phyloP scores from a whole-genome alignment of 2,888 invertebrate species.

The Stegophylla sp. region DNA sequence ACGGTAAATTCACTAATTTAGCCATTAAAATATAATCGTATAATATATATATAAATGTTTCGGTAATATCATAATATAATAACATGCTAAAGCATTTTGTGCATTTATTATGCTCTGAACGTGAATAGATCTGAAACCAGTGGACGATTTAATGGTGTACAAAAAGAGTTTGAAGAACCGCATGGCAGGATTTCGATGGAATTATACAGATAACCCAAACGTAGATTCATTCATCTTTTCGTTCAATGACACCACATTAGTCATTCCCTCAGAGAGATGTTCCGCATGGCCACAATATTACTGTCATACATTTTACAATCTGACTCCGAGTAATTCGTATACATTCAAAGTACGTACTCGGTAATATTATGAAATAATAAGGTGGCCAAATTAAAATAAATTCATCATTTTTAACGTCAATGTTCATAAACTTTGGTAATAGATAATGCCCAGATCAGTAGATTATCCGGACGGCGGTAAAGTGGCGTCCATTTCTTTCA shows the following conservation, averaged over 20 bases:
- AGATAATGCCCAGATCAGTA: constrained; percentile 6
- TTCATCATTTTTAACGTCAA: too few species aligned
- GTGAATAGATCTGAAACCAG: constrained; percentile 22
- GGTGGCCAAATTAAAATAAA: too few species aligned
- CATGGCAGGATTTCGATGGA: constrained; percentile 21
- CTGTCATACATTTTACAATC: constrained; percentile 12
- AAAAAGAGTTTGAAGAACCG: constrained; percentile 24
- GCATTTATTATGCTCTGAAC: not conserved
- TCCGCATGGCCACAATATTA: constrained; percentile 21
- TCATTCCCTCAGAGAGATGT: not conserved
- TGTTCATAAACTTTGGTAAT: too few species aligned
- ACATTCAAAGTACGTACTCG: constrained; percentile 5
- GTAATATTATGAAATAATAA: not conserved
- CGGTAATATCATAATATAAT: too few species aligned
- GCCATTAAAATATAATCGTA: too few species aligned
- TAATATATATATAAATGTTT: too few species aligned
- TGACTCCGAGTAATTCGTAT: not conserved
- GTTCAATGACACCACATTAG: not conserved
- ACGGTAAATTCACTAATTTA: too few species aligned
- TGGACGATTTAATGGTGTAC: constrained; percentile 19
- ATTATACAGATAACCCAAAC: not conserved
- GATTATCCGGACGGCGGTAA: constrained; percentile 15
- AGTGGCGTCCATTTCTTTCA: not conserved
- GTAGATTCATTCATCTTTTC: constrained; percentile 18
- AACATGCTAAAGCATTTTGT: too few species aligned